These are phyloP conservation scores for Tortrix viridana DNA, from an alignment of 2,888 invertebrate genomes.

Conservation along the genomic window DNA sequence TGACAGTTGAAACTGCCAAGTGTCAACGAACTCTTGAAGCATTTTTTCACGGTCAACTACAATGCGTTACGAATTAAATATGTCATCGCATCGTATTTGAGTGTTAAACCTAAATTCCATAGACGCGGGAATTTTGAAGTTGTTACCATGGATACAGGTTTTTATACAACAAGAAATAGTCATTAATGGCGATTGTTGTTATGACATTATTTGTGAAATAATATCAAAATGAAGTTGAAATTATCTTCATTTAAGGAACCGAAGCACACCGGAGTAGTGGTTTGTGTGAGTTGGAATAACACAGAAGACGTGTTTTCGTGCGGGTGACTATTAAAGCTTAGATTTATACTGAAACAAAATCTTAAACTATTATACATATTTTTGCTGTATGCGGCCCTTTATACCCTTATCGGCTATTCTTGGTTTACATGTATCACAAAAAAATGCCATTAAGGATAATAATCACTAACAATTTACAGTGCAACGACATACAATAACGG, in stretches of 20 bases:
- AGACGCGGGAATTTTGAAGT: slow-evolving; percentile 14
- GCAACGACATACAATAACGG: too few species aligned
- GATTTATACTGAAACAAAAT: background rate
- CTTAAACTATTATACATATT: too few species aligned
- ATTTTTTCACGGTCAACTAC: slow-evolving; percentile 4
- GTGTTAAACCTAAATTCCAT: background rate
- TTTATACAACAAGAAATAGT: background rate
- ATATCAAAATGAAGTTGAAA: slow-evolving; percentile 89
- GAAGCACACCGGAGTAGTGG: slow-evolving; percentile 91
- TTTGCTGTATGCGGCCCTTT: too few species aligned
- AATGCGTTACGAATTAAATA: background rate
- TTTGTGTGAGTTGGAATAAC: slow-evolving; percentile 96
- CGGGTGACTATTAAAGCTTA: slow-evolving; percentile 86
- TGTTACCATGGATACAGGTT: slow-evolving; percentile 14
- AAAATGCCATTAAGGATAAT: too few species aligned
- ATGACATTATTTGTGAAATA: too few species aligned
- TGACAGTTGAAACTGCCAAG: slow-evolving; percentile 1
- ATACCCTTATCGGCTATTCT: too few species aligned
- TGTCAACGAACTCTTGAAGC: slow-evolving; percentile 4
- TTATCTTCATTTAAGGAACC: slow-evolving; percentile 90
- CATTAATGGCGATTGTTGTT: too few species aligned
- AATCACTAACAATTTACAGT: too few species aligned
- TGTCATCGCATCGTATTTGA: background rate
- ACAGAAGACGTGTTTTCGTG: slow-evolving; percentile 97
- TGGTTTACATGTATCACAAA: too few species aligned